A percentile compares a stretch with the other conserved stretches of the same genome.
phyloP scores from a whole-genome alignment of 2,888 invertebrate species.

The Hirtodrosophila alboralis region DNA sequence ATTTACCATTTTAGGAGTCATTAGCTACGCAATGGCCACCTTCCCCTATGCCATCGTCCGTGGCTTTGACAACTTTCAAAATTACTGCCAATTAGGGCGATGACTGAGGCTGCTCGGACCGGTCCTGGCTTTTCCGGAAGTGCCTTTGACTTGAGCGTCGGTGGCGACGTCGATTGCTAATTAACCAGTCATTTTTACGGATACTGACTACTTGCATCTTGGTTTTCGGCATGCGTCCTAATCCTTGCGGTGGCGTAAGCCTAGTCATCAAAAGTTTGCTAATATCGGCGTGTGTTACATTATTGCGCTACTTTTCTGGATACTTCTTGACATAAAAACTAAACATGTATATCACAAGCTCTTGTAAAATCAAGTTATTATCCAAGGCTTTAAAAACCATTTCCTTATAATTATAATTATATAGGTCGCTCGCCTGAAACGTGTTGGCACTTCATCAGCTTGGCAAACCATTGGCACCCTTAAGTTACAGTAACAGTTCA shows the following conservation, averaged over 20 bases:
- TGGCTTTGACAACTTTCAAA: conserved; percentile 23
- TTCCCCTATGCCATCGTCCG: not conserved
- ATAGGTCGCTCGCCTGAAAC: conserved; percentile 18
- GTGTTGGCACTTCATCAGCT: conserved; percentile 22
- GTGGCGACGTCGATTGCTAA: conserved; percentile 24
- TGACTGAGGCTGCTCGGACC: conserved; percentile 7
- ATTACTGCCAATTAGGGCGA: conserved; percentile 44
- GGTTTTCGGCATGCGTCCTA: conserved; percentile 7
- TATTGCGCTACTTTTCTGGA: conserved; percentile 7
- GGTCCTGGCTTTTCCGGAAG: conserved; percentile 18
- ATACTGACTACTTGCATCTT: conserved; percentile 14
- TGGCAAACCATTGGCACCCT: conserved; percentile 3
- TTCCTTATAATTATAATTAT: conserved; percentile 49
- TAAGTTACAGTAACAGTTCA: conserved; percentile 5
- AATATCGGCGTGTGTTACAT: conserved; percentile 14
- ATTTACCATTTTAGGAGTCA: conserved; percentile 53
- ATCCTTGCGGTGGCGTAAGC: conserved; percentile 18
- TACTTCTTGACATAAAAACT: not conserved
- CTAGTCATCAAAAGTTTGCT: conserved; percentile 45
- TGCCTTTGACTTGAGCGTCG: conserved; percentile 14
- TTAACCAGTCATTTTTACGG: conserved; percentile 33
- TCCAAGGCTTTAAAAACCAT: conserved; percentile 48
- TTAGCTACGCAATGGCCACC: conserved; percentile 34
- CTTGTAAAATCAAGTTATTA: conserved; percentile 36
- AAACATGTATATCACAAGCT: conserved; percentile 11